A percentile compares a stretch with the other conserved stretches of the same genome.
These are phyloP conservation scores for Meriones unguiculatus DNA, from an alignment of 2,113 vertebrate species.

Conservation along the genomic window DNA sequence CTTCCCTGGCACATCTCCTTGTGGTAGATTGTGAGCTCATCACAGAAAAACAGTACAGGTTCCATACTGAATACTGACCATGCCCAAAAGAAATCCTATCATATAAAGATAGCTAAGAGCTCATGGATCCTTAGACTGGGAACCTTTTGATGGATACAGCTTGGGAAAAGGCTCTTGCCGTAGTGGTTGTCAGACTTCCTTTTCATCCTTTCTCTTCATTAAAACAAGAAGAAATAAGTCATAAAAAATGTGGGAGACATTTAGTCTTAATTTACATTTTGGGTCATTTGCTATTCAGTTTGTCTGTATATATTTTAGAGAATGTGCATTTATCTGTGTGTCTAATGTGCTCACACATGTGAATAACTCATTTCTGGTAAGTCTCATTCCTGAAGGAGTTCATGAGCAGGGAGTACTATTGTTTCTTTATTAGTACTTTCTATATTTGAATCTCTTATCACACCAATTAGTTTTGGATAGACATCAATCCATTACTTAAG, in stretches of 20 bases:
- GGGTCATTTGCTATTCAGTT: slow-evolving; percentile 27
- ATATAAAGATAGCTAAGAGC: neutral
- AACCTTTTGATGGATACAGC: slow-evolving; percentile 6
- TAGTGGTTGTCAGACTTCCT: neutral
- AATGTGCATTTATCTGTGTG: neutral
- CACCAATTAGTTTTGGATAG: slow-evolving; percentile 26
- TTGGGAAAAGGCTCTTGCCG: neutral
- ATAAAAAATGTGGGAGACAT: neutral
- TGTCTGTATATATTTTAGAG: neutral
- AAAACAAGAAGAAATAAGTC: slow-evolving; percentile 19
- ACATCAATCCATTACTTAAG: neutral
- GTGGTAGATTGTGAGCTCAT: slow-evolving; percentile 51
- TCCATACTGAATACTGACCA: slow-evolving; percentile 11
- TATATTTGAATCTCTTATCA: neutral
- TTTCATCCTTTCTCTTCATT: neutral
- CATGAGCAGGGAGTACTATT: neutral
- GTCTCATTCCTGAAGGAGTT: slow-evolving; percentile 9
- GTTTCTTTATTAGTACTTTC: neutral
- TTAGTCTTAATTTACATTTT: slow-evolving; percentile 25
- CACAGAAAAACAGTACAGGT: neutral
- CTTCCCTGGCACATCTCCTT: slow-evolving; percentile 45
- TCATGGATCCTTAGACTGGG: slow-evolving; percentile 42
- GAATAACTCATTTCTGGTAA: slow-evolving; percentile 37
- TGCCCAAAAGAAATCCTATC: slow-evolving; percentile 4
- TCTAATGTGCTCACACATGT: neutral